Evolutionary conservation across 2,113 vertebrate species (phyloP).

Genomic region (Polypterus senegalus): DNA sequence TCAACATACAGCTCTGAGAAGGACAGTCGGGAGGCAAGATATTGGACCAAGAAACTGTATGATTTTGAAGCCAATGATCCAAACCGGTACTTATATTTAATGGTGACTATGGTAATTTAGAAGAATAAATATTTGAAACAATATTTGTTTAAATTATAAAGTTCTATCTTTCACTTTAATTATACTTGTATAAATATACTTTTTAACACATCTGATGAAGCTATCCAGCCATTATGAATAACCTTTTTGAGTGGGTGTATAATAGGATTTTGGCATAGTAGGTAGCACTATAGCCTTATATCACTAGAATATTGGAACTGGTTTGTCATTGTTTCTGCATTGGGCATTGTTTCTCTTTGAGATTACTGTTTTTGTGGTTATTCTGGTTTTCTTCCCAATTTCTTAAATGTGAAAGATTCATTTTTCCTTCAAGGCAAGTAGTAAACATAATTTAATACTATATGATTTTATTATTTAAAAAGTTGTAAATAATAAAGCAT

Average conservation of each 20-base stretch:
- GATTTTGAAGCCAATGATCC: conserved; percentile 83
- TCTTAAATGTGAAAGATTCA: too few relatives aligned
- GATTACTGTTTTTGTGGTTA: too few relatives aligned
- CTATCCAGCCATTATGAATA: not conserved
- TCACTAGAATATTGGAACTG: too few relatives aligned
- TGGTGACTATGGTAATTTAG: not conserved
- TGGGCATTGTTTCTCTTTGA: too few relatives aligned
- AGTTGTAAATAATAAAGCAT: too few relatives aligned
- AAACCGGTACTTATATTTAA: conserved; percentile 61
- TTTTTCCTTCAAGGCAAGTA: too few relatives aligned
- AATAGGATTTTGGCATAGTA: too few relatives aligned
- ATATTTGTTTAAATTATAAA: not conserved
- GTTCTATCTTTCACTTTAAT: not conserved
- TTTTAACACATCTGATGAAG: not conserved
- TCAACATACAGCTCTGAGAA: conserved; percentile 46
- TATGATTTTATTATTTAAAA: too few relatives aligned
- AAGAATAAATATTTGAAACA: not conserved
- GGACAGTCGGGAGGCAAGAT: conserved; percentile 65
- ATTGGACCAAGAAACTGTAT: conserved; percentile 82
- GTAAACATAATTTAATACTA: too few relatives aligned
- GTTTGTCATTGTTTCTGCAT: too few relatives aligned
- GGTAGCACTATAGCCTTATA: too few relatives aligned
- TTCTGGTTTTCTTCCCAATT: too few relatives aligned
- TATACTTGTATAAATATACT: not conserved
- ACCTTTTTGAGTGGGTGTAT: not conserved